These are phyloP conservation scores for Heptranchias perlo DNA, from an alignment of 2,113 vertebrate species.

Conservation along the genomic window DNA sequence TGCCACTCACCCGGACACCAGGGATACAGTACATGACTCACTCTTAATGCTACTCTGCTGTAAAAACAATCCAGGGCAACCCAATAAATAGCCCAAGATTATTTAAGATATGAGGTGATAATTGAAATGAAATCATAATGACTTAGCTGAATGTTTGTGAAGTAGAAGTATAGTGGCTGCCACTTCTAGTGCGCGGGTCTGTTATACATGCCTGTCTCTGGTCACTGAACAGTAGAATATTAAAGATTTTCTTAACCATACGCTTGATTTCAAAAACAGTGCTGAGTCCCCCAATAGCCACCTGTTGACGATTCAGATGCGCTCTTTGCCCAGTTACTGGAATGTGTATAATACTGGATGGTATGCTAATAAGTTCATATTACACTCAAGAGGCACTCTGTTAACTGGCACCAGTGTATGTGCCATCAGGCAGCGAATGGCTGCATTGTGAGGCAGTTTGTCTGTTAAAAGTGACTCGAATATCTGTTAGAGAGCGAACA, in stretches of 20 bases:
- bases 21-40: too few species aligned
- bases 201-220: not conserved
- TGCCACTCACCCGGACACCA: not conserved
- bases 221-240: not conserved
- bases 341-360: not conserved
- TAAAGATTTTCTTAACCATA: not conserved
- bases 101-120: not conserved
- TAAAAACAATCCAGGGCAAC: not conserved
- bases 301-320: not conserved
- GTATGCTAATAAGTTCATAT: not conserved
- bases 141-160: not conserved
- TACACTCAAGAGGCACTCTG: not conserved
- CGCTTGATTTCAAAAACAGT: not conserved
- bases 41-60: too few species aligned
- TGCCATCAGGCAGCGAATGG: not conserved
- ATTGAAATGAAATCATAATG: not conserved
- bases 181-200: not conserved
- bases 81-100: not conserved
- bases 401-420: not conserved
- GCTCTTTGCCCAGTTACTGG: not conserved
- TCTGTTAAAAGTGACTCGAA: not conserved
- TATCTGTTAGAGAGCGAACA: not conserved
- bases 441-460: not conserved
- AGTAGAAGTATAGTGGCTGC: not conserved
- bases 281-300: not conserved